Evolutionary conservation across 2,888 invertebrate genomes (phyloP), one percentile per base, ranked within the genome.

Genomic region (Chloroclystis v-ata): DNA sequence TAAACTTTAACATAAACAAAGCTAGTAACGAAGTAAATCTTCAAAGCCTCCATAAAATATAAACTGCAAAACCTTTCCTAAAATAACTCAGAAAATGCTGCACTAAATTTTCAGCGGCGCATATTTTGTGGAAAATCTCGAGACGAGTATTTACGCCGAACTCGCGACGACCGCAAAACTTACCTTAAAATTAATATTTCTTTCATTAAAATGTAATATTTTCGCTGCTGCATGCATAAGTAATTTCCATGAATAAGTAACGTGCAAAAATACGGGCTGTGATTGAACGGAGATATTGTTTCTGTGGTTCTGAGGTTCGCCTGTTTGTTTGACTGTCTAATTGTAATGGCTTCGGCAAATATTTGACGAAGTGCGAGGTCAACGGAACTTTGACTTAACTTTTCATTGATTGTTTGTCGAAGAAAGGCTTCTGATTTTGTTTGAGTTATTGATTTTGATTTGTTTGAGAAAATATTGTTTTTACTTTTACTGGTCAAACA

Each of bases 161-260:
- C 79, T 83, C 71, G 72, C 61, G 74, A 70, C 66, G 64, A 69
- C 72, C 78, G 76, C 82, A 82, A 85, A 86, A 86, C 87, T 87
- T 83, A 78, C 83, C 79, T 75, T 72, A 75, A 86, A 88, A 86
- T 87, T 88, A 88, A 87, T 87, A 88, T 88, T 88, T 89, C 89
- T 88, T 89, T 88, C 89, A 89, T 89, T 89, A 89, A 88, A 87
- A 87, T 79, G 88, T 88, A 89, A 89, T 89, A 86, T 88, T 88
- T 88, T 82, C 82, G 72, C 79, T 82, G 87, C 88, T 89, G 89
- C 85, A 88, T 89, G 89, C 88, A 89, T 89, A 89, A 89, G 86
- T 88, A 89, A 89, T 89, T 70, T 71, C 75, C 60, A 79, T 87
- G 88, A 88, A 88, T 88, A 86, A 82, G 79, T 74, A 71, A 76